A percentile compares a stretch with the other conserved stretches of the same genome.
These are phyloP conservation scores for Yasuhikotakia modesta DNA, from an alignment of 2,797 vertebrate species.

Conservation along the genomic window DNA sequence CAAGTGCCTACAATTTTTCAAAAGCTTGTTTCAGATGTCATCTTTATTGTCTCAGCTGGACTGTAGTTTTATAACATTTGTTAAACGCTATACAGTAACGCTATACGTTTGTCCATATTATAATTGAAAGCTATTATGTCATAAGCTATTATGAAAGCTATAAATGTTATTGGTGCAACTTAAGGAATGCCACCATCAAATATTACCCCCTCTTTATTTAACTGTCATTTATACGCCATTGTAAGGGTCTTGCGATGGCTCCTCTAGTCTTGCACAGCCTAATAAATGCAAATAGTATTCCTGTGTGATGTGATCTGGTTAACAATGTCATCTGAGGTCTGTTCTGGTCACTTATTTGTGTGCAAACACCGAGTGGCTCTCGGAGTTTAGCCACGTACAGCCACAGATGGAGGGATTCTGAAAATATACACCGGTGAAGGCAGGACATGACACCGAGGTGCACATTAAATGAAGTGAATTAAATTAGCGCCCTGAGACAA, in stretches of 20 bases:
- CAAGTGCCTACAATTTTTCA: too few relatives aligned
- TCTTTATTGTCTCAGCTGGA: too few relatives aligned
- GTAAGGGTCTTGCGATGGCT: slow-evolving; percentile 5
- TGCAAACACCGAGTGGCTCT: slow-evolving; percentile 25
- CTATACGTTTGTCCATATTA: not conserved
- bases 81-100: not conserved
- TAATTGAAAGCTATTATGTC: not conserved
- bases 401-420: slow-evolving; percentile 41
- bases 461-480: slow-evolving; percentile 34
- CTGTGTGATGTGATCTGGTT: slow-evolving; percentile 54
- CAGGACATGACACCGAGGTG: slow-evolving; percentile 37
- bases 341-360: slow-evolving; percentile 30
- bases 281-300: slow-evolving; percentile 57
- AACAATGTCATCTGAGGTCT: slow-evolving; percentile 12
- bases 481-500: slow-evolving; percentile 31
- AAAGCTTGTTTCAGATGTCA: too few relatives aligned
- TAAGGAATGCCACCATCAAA: not conserved
- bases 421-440: slow-evolving; percentile 21
- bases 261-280: slow-evolving; percentile 27
- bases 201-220: not conserved
- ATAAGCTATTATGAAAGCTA: too few relatives aligned
- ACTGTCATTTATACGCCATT: too few relatives aligned
- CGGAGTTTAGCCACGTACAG: slow-evolving; percentile 33
- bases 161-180: not conserved
- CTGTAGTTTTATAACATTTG: too few relatives aligned